These are phyloP conservation scores for Scaptomyza montana DNA, from an alignment of 1,140 invertebrate species.

Conservation along the genomic window DNA sequence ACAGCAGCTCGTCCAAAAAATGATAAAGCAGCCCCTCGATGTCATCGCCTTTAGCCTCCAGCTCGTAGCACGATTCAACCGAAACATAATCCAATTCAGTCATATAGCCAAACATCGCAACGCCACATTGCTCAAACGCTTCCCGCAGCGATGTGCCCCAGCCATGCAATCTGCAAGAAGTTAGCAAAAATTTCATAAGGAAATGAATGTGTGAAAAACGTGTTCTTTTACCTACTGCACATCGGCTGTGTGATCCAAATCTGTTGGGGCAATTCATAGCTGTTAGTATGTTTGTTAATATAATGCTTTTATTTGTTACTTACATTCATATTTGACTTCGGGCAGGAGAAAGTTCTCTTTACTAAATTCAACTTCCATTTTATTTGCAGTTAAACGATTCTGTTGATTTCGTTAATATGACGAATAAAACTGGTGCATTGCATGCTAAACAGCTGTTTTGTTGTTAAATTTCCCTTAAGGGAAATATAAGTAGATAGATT, in stretches of 20 bases:
- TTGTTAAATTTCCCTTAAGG: conserved; percentile 6
- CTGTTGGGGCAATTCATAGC: conserved; percentile 86
- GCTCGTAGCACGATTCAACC: conserved; percentile 90
- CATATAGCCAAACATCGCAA: conserved; percentile 99
- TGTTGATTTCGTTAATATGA: conserved; percentile 25
- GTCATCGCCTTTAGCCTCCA: conserved; percentile 95
- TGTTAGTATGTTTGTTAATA: conserved; percentile 7
- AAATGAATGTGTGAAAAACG: background rate
- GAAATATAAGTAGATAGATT: conserved; percentile 6
- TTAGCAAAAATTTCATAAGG: background rate
- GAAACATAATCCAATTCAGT: conserved; percentile 95
- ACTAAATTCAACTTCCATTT: conserved; percentile 81
- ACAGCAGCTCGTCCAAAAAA: conserved; percentile 97
- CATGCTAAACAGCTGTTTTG: conserved; percentile 26
- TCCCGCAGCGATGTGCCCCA: conserved; percentile 96
- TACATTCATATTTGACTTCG: conserved; percentile 83
- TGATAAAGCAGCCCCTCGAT: conserved; percentile 94
- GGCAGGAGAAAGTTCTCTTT: conserved; percentile 75
- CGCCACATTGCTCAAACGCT: conserved; percentile 97
- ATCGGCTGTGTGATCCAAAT: conserved; percentile 98
- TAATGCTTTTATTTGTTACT: conserved; percentile 27
- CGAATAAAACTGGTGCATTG: conserved; percentile 7
- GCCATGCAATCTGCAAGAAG: conserved; percentile 89
- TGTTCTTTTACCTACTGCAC: conserved; percentile 94
- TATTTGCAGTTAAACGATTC: background rate